Evolutionary conservation across 2,113 vertebrate species (phyloP), one percentile per base, ranked within the genome.

Genomic region (Ornithorhynchus anatinus): DNA sequence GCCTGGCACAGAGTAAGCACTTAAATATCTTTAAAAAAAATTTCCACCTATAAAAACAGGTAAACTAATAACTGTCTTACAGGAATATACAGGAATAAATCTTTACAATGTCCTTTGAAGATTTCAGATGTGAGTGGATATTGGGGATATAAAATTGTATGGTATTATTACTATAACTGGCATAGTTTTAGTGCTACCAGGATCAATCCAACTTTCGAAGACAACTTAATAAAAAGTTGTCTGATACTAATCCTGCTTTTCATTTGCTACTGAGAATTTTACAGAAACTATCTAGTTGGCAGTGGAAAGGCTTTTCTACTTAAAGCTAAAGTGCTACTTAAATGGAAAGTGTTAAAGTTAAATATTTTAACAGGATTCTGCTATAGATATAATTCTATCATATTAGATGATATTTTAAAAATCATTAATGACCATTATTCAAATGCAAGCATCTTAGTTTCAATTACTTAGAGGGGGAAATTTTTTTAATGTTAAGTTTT

Each of bases 331-430:
- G 25, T 35, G 27, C 44, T 53, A 43, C 48, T 64, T 50, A 19
- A 75, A 54, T 29, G 23, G 44, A 63, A 67, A 50, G 65, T 80
- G 66, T 44, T 61, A 50, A 29, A 47, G 29, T 54, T 51, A 64
- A 75, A 47, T 80, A 72, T 69, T 70, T 69, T 58, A 37, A 63
- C 31, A 64, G 10, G 10, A 56, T 14, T 58, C 53, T 44, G 22
- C 66, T 70, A 75, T 62, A 50, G 15, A 77, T 67, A 63, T 48
- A 40, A 45, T 47, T 60, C 36, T 39, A 63, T 45, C 50, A 67
- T 11, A 58, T 59, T 62, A 38, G 48, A 12, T 68, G 43, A 72
- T n/a, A 84, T 59, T 64, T 73, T 50, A 78, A 38, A 80, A 73
- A 40, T 48, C 50, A 9, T 32, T 66, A 39, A 43, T 50, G 56